These are phyloP conservation scores for Palythoa caribaeorum DNA, from an alignment of 92 coral and sea anemone species.

Conservation along the genomic window DNA sequence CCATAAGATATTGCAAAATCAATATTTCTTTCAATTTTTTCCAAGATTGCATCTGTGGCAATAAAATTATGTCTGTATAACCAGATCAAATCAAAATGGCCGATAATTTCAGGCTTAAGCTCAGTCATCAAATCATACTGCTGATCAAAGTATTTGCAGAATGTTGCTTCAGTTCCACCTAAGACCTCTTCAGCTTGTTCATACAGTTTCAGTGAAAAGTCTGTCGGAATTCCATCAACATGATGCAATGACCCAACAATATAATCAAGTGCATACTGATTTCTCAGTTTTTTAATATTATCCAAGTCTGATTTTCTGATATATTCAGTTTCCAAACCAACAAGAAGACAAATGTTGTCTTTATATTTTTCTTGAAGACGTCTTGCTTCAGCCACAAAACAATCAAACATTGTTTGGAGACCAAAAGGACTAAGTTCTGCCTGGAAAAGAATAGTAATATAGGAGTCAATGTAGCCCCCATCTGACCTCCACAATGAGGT, in stretches of 20 bases:
- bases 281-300: constrained; percentile 44
- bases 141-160: constrained; percentile 68
- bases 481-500: no score
- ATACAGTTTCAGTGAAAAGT: constrained; percentile 61
- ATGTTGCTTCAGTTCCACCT: constrained; percentile 71
- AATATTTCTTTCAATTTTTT: constrained; percentile 71
- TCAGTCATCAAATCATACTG: constrained; percentile 66
- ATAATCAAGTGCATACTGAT: constrained; percentile 60
- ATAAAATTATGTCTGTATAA: constrained; percentile 63
- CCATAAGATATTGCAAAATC: constrained; percentile 72
- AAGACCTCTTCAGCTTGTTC: constrained; percentile 51
- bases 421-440: constrained; percentile 61
- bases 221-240: constrained; percentile 73
- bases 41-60: constrained; percentile 59
- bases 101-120: constrained; percentile 72
- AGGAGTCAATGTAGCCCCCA: no score
- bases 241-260: constrained; percentile 82
- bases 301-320: constrained; percentile 57
- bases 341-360: constrained; percentile 61
- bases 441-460: constrained; percentile 28
- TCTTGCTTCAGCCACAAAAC: constrained; percentile 69
- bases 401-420: constrained; percentile 61
- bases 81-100: constrained; percentile 79
- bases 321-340: constrained; percentile 84
- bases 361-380: constrained; percentile 73